Conservation (phyloP, 2,888 invertebrate species). For the Reticulitermes lucifugus region DNA sequence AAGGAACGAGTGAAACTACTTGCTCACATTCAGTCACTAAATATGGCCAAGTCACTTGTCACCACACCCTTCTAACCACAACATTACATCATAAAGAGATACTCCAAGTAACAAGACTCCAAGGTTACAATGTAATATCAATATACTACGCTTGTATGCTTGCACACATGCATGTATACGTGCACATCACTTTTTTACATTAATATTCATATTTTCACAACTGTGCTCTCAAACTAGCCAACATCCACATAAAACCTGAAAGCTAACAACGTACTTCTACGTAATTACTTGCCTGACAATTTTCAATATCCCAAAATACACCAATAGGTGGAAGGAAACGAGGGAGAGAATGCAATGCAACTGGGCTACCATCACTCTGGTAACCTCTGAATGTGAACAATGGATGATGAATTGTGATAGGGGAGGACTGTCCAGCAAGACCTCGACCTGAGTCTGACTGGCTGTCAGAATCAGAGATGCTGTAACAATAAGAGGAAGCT, state of each 20-base stretch:
- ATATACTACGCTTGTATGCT: no score
- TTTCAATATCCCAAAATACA: conserved; percentile 95
- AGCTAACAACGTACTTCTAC: no score
- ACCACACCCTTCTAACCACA: neutral
- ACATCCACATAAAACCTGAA: no score
- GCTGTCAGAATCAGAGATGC: conserved; percentile 49
- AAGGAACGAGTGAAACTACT: neutral
- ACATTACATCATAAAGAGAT: neutral
- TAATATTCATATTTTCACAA: no score
- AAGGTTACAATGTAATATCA: no score
- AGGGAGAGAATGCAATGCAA: conserved; percentile 39
- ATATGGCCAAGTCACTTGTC: neutral
- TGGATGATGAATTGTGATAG: conserved; percentile 16
- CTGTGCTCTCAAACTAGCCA: no score
- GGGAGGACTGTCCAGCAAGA: conserved; percentile 27
- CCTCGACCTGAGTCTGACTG: conserved; percentile 45
- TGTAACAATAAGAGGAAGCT: conserved; percentile 27
- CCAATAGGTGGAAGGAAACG: conserved; percentile 75
- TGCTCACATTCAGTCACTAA: neutral
- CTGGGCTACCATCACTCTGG: conserved; percentile 46
- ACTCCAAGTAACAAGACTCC: neutral
- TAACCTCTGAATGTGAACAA: conserved; percentile 29
- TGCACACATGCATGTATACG: no score
- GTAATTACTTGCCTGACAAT: conserved; percentile 74
- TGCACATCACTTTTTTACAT: no score